Conservation (phyloP, 1,140 invertebrate species). For the Tyrophagus putrescentiae region DNA sequence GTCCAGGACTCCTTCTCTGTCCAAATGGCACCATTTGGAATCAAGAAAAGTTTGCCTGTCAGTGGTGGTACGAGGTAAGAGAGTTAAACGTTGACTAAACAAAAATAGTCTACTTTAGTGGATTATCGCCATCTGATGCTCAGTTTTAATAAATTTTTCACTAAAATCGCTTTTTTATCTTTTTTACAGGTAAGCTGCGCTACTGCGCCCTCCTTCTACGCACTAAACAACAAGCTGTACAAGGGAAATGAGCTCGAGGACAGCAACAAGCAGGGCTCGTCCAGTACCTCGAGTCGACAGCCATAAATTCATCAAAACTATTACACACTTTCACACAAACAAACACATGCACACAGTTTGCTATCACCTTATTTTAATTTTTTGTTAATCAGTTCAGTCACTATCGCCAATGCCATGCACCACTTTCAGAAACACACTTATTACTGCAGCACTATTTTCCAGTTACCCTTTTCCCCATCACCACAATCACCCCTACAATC, state of each 20-base stretch:
- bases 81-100: not conserved
- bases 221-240: conserved; percentile 33
- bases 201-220: conserved; percentile 27
- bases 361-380: no score
- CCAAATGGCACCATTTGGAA: conserved; percentile 42
- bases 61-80: conserved; percentile 37
- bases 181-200: conserved; percentile 43
- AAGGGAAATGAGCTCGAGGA: conserved; percentile 19
- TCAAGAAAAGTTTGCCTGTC: conserved; percentile 39
- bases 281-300: no score
- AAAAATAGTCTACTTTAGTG: not conserved
- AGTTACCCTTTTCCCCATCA: no score
- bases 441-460: no score
- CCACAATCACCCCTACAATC: no score
- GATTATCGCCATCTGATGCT: not conserved
- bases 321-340: no score
- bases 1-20: conserved; percentile 39
- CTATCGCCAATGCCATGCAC: no score
- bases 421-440: no score
- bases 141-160: not conserved
- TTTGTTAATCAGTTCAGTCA: no score
- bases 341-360: no score
- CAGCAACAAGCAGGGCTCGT: conserved; percentile 6
- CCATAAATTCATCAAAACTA: no score
- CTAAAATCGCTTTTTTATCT: conserved; percentile 36